phyloP scores from a whole-genome alignment of 1,140 invertebrate species.

The Pemphigus obesinymphae region DNA sequence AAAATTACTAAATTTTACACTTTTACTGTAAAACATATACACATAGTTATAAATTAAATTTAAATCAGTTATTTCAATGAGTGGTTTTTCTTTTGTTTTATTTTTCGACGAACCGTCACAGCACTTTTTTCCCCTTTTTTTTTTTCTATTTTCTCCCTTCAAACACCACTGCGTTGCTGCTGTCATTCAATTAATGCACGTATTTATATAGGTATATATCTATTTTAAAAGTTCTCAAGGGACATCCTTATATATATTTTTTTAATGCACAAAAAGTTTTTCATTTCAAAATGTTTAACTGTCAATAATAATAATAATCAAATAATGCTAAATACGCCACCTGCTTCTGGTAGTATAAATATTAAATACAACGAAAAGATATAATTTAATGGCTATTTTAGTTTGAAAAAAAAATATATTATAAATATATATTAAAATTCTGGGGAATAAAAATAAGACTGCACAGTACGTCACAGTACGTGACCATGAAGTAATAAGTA shows the following conservation, averaged over 20 bases:
- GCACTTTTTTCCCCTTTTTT: neutral
- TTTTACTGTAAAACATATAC: too few species aligned
- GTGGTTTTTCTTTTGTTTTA: too few species aligned
- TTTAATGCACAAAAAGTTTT: slow-evolving; percentile 17
- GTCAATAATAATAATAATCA: slow-evolving; percentile 39
- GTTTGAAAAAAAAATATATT: neutral
- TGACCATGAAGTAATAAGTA: too few species aligned
- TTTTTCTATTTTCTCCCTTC: neutral
- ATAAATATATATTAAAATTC: neutral
- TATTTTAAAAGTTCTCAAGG: neutral
- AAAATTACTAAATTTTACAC: too few species aligned
- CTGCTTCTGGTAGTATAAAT: neutral
- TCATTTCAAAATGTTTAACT: slow-evolving; percentile 22
- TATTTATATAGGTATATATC: neutral
- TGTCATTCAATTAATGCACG: neutral
- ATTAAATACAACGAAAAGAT: neutral
- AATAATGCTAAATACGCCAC: neutral
- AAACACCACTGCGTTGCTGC: neutral
- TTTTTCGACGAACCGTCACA: neutral
- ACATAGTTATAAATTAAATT: too few species aligned
- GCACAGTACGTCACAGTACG: too few species aligned
- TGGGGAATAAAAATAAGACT: neutral
- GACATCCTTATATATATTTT: neutral
- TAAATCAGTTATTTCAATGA: neutral
- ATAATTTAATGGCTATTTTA: slow-evolving; percentile 14